Percentiles rank a stretch among this genome's conserved stretches.
phyloP scores from a whole-genome alignment of 2,888 invertebrate genomes.

The Phyllotreta striolata region DNA sequence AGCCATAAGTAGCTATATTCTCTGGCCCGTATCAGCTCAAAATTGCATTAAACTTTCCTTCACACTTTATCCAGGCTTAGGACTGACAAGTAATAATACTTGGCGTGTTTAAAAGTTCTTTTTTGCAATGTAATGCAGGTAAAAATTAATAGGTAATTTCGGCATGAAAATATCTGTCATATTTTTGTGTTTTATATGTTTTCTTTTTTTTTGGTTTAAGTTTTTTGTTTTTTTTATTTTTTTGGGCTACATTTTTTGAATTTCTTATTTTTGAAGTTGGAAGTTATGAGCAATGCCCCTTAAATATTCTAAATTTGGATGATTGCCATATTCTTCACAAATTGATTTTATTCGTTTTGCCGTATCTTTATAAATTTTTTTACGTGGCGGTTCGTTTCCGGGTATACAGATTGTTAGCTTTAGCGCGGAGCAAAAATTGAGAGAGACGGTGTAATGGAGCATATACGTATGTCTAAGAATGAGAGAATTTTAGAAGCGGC shows the following conservation, averaged over 20 bases:
- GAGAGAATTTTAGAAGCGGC: too few relatives aligned
- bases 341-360: slow-evolving; percentile 13
- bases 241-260: not conserved
- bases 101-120: not conserved
- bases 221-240: slow-evolving; percentile 3
- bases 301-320: slow-evolving; percentile 14
- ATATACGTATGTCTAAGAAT: too few relatives aligned
- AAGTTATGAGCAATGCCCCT: slow-evolving; percentile 12
- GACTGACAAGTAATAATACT: not conserved
- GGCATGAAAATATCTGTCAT: too few relatives aligned
- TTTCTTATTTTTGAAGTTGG: slow-evolving; percentile 11
- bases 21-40: not conserved
- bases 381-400: slow-evolving; percentile 8
- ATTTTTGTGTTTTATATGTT: slow-evolving; percentile 4
- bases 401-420: too few relatives aligned
- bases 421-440: too few relatives aligned
- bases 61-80: slow-evolving; percentile 17
- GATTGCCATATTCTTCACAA: slow-evolving; percentile 2
- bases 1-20: too few relatives aligned
- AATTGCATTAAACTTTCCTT: not conserved
- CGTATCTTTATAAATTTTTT: slow-evolving; percentile 12
- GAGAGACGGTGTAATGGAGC: too few relatives aligned
- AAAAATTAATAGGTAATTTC: not conserved
- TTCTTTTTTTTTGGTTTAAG: slow-evolving; percentile 1
- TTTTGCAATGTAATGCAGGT: too few relatives aligned